phyloP scores from a whole-genome alignment of 1,140 invertebrate species.

The Atta texana region DNA sequence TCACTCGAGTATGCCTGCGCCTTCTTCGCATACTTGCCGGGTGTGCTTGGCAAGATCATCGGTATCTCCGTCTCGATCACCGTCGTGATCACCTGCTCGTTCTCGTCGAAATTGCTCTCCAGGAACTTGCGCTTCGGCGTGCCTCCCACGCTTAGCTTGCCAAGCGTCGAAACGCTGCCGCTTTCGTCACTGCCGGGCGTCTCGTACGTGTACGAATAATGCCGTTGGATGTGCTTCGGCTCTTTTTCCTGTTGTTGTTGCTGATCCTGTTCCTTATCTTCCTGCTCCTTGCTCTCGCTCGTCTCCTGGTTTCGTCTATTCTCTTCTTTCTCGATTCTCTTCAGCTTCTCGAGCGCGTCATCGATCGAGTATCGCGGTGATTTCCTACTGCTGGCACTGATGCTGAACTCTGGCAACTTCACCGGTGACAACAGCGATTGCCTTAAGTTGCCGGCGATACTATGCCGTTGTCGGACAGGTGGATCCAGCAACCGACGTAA shows the following conservation, averaged over 20 bases:
- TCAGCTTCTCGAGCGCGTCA: slow-evolving; percentile 69
- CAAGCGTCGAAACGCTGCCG: slow-evolving; percentile 47
- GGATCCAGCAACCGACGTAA: slow-evolving; percentile 82
- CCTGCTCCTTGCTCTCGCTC: not conserved
- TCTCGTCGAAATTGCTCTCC: slow-evolving; percentile 84
- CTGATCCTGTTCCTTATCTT: slow-evolving; percentile 52
- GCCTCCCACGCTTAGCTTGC: slow-evolving; percentile 74
- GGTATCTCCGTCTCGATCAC: slow-evolving; percentile 83
- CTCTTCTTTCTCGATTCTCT: slow-evolving; percentile 65
- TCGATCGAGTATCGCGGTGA: slow-evolving; percentile 71
- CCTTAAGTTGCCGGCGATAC: slow-evolving; percentile 79
- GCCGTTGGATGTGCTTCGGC: slow-evolving; percentile 82
- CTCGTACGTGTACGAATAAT: slow-evolving; percentile 84
- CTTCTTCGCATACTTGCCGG: slow-evolving; percentile 80
- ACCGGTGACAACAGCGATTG: slow-evolving; percentile 69
- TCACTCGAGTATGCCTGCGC: slow-evolving; percentile 79
- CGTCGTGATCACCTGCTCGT: slow-evolving; percentile 84
- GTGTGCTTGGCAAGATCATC: slow-evolving; percentile 77
- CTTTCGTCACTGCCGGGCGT: slow-evolving; percentile 76
- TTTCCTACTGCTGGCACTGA: slow-evolving; percentile 41
- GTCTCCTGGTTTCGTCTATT: slow-evolving; percentile 62
- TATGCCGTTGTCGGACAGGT: slow-evolving; percentile 82
- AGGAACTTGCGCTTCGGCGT: slow-evolving; percentile 82
- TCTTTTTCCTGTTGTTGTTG: slow-evolving; percentile 63
- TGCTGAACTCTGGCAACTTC: slow-evolving; percentile 66